Conservation (phyloP, 2,888 invertebrate species). For the Zhengitettix transpicula region DNA sequence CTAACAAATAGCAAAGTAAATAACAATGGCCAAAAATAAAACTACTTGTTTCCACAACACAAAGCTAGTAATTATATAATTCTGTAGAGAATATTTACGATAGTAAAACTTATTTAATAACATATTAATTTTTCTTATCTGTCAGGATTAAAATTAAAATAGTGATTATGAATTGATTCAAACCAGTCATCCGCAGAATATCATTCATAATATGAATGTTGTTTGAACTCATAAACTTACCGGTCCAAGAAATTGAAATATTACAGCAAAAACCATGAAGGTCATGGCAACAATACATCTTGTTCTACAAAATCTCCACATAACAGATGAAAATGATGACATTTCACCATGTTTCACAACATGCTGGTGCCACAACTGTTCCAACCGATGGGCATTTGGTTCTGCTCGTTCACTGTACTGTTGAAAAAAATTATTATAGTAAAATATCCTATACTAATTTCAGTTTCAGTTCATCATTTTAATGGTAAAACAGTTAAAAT, state of each 20-base stretch:
- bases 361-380: constrained; percentile 24
- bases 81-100: too few species aligned
- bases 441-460: too few species aligned
- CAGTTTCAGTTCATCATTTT: too few species aligned
- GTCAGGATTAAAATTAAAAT: too few species aligned
- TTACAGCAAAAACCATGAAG: constrained; percentile 19
- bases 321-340: constrained; percentile 22
- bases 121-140: too few species aligned
- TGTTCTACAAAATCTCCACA: constrained; percentile 22
- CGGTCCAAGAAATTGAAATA: constrained; percentile 24
- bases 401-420: constrained; percentile 10
- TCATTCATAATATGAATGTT: constrained; percentile 2
- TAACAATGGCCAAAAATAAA: too few species aligned
- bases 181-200: neutral
- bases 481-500: too few species aligned
- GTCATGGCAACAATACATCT: constrained; percentile 21
- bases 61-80: too few species aligned
- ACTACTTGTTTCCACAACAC: too few species aligned
- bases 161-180: neutral
- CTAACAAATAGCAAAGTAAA: too few species aligned
- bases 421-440: too few species aligned
- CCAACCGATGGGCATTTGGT: constrained; percentile 19
- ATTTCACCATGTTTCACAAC: constrained; percentile 18
- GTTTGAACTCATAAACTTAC: constrained; percentile 18
- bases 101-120: too few species aligned